phyloP scores from a whole-genome alignment of 2,888 invertebrate genomes.

The Cactoblastis cactorum region DNA sequence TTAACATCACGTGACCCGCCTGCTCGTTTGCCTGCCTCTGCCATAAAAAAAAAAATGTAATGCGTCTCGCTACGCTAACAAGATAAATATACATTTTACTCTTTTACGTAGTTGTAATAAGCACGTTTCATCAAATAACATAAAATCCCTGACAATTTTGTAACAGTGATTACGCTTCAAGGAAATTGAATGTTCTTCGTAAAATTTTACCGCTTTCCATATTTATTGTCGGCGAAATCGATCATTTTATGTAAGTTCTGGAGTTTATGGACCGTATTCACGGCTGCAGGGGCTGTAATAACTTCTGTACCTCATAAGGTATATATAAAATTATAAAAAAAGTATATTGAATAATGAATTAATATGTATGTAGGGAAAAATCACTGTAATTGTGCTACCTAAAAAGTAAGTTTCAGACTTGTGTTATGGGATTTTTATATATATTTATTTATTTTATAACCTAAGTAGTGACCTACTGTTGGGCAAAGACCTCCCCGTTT shows the following conservation, averaged over 20 bases:
- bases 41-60: too few relatives aligned
- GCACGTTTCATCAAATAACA: constrained; percentile 7
- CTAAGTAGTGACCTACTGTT: too few relatives aligned
- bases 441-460: too few relatives aligned
- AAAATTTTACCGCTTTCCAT: constrained; percentile 14
- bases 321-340: too few relatives aligned
- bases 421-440: too few relatives aligned
- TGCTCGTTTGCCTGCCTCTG: too few relatives aligned
- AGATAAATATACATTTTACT: background rate
- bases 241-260: constrained; percentile 9
- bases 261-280: background rate
- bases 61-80: background rate
- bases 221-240: constrained; percentile 8
- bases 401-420: too few relatives aligned
- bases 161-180: background rate
- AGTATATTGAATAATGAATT: too few relatives aligned
- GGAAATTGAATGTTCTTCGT: constrained; percentile 14
- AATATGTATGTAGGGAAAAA: too few relatives aligned
- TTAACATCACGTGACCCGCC: too few relatives aligned
- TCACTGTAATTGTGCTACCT: too few relatives aligned
- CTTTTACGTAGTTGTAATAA: constrained; percentile 5
- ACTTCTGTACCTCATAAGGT: background rate
- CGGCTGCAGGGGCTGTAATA: background rate
- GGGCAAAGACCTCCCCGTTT: too few relatives aligned
- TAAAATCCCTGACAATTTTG: constrained; percentile 12